These are phyloP conservation scores for Phasianus colchicus DNA, from an alignment of 2,113 vertebrate species.

Conservation along the genomic window DNA sequence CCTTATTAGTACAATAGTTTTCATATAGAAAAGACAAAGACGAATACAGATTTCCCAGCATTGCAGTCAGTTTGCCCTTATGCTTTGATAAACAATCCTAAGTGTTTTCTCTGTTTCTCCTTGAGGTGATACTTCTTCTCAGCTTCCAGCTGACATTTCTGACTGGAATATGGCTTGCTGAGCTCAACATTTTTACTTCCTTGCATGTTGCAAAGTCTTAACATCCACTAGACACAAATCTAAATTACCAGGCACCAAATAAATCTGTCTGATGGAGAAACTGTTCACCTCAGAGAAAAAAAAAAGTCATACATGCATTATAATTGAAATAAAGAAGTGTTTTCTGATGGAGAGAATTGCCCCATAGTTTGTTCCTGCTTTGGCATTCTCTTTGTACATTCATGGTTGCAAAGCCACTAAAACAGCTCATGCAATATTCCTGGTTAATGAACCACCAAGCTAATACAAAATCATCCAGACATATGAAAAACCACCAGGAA, in stretches of 20 bases:
- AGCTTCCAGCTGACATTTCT: neutral
- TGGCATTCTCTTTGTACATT: neutral
- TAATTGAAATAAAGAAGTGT: neutral
- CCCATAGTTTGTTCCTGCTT: neutral
- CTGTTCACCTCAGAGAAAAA: neutral
- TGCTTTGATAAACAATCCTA: neutral
- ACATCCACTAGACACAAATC: neutral
- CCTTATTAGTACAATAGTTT: neutral
- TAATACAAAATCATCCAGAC: neutral
- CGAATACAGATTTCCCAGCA: neutral
- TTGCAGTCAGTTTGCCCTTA: neutral
- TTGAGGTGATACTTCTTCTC: neutral
- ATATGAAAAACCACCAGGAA: neutral
- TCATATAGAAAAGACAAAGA: neutral
- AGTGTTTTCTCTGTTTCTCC: neutral
- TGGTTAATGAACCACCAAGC: neutral
- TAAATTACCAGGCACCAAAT: neutral
- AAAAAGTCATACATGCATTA: neutral
- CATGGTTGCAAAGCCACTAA: neutral
- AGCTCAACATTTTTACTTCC: neutral
- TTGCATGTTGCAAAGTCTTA: neutral
- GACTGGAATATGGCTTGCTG: neutral
- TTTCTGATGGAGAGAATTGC: neutral
- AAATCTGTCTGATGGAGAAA: neutral
- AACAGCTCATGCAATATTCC: neutral